Evolutionary conservation across 1,140 invertebrate species (phyloP), one percentile per base, ranked within the genome.

Genomic region (Zaprionus nigranus): DNA sequence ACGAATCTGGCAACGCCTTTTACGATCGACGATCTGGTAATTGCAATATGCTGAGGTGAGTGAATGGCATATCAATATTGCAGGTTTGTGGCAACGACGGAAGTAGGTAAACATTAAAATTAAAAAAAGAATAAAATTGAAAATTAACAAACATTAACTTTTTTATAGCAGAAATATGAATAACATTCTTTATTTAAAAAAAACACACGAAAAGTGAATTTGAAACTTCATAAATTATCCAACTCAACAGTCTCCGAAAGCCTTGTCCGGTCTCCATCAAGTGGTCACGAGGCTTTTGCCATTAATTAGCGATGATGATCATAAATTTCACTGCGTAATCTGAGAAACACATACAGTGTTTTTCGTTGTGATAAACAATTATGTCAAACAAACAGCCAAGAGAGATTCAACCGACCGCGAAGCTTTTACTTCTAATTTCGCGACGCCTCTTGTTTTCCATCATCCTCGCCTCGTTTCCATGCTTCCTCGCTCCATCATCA

Each of bases 371-470:
- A 84, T 72, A 61, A 66, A 43, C 53, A 65, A 46, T 65, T 72
- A 60, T 49, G 63, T 61, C 64, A 80, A 72, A 75, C 65, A 79
- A 80, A 78, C 75, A 61, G 54, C 62, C 73, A 69, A 68, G 61
- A 61, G 72, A 61, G 65, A 81, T 43, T 28, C 7, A 22, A 58
- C 59, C 40, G 28, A 61, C 43, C 40, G 46, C 17, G 11, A 24
- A 56, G 34, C 36, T 73, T 79, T 75, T 56, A 59, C 51, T 82
- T 86, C 64, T 79, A 79, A 74, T 82, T 82, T 82, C 62, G 20
- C 70, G 40, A 28, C 38, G 40, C 62, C 49, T 65, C 53, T 40
- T n/a, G 53, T 57, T 61, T 34, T 34, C 9, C 30, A 34, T 34
- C 30, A 30, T 49, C 12, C 24, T n/a, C 13, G 15, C 30, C 12